Evolutionary conservation across 2,113 vertebrate genomes (phyloP).

Genomic region (Sinocyclocheilus anshuiensis): DNA sequence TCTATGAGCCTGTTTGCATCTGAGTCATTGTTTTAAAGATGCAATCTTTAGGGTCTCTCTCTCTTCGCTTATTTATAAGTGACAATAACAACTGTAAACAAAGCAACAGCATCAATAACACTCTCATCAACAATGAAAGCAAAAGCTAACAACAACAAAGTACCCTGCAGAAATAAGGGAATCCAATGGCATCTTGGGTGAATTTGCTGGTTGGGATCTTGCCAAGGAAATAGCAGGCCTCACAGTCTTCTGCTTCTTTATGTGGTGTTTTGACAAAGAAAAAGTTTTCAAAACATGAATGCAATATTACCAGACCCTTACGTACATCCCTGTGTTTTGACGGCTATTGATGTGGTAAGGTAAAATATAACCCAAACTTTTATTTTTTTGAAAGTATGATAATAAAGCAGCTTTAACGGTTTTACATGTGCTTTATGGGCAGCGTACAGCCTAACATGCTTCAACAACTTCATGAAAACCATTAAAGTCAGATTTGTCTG

Average conservation of each 20-base stretch:
- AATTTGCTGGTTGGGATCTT: constrained; percentile 35
- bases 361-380: background rate
- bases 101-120: constrained; percentile 2
- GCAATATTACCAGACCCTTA: background rate
- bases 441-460: background rate
- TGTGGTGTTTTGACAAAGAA: constrained; percentile 23
- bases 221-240: constrained; percentile 35
- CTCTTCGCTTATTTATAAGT: background rate
- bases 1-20: background rate
- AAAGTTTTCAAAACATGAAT: constrained; percentile 2
- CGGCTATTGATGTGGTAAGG: background rate
- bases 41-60: background rate
- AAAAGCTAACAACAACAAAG: constrained; percentile 12
- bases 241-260: background rate
- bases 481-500: background rate
- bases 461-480: background rate
- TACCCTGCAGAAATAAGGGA: constrained; percentile 16
- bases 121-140: background rate
- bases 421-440: background rate
- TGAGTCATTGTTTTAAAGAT: background rate
- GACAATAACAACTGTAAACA: background rate
- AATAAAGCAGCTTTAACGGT: too few species aligned
- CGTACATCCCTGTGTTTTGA: background rate
- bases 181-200: constrained; percentile 30
- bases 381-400: background rate